These are phyloP conservation scores for Scrobipalpa atriplicella DNA, from an alignment of 2,888 invertebrate species.

Conservation along the genomic window DNA sequence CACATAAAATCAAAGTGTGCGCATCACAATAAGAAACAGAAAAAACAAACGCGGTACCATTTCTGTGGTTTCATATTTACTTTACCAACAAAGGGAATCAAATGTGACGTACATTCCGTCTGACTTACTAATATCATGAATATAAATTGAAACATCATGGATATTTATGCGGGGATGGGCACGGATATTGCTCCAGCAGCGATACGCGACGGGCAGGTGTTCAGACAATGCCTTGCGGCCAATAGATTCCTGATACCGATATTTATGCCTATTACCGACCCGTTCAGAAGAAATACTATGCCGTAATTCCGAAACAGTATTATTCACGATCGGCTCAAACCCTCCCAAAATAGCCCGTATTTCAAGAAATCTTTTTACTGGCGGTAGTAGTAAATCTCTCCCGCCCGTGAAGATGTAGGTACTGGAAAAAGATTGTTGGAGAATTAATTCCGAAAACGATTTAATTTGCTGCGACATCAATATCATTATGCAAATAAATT, in stretches of 20 bases:
- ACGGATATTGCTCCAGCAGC: slow-evolving; percentile 69
- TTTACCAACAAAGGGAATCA: slow-evolving; percentile 76
- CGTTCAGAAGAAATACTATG: slow-evolving; percentile 66
- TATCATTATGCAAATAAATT: slow-evolving; percentile 6
- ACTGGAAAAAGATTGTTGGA: slow-evolving; percentile 7
- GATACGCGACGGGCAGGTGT: slow-evolving; percentile 70
- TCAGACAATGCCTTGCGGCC: slow-evolving; percentile 75
- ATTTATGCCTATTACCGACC: slow-evolving; percentile 77
- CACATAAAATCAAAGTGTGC: slow-evolving; percentile 10
- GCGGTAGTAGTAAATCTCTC: background rate
- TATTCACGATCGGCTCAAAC: slow-evolving; percentile 40
- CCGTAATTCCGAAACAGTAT: slow-evolving; percentile 49
- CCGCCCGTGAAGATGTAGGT: slow-evolving; percentile 12
- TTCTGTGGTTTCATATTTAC: slow-evolving; percentile 54
- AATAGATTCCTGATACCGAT: slow-evolving; percentile 76
- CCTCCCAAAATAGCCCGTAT: slow-evolving; percentile 33
- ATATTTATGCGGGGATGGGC: slow-evolving; percentile 74
- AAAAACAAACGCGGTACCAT: slow-evolving; percentile 27
- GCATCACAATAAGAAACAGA: slow-evolving; percentile 9
- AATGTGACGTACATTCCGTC: slow-evolving; percentile 76
- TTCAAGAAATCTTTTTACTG: slow-evolving; percentile 25
- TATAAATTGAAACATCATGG: slow-evolving; percentile 81
- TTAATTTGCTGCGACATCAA: slow-evolving; percentile 1
- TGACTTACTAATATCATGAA: slow-evolving; percentile 81
- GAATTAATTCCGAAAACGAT: slow-evolving; percentile 15